Evolutionary conservation across 2,797 vertebrate genomes (phyloP).

Genomic region (Tamandua tetradactyla): DNA sequence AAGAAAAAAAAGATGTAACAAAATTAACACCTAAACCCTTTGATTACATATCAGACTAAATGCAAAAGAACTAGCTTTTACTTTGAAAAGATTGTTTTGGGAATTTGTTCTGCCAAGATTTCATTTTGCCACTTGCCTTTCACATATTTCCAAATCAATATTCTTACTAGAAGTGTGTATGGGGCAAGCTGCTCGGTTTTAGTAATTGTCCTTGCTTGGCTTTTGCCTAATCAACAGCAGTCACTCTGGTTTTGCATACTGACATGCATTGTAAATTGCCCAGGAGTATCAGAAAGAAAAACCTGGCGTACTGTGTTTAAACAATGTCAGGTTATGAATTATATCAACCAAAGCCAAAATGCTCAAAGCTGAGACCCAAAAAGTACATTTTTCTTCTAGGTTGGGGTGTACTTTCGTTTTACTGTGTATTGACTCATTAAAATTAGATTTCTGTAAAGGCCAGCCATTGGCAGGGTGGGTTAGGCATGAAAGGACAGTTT

Average conservation of each 20-base stretch:
- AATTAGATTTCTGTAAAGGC: not conserved
- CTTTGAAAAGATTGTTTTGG: constrained; percentile 27
- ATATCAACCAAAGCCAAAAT: not conserved
- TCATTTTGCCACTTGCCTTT: not conserved
- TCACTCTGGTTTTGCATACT: not conserved
- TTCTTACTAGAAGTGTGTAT: not conserved
- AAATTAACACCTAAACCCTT: constrained; percentile 56
- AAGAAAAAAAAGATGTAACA: constrained; percentile 44
- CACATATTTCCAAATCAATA: not conserved
- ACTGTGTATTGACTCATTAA: not conserved
- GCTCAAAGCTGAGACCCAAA: not conserved
- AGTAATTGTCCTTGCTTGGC: constrained; percentile 30
- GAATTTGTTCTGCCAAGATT: constrained; percentile 8
- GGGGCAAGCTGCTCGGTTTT: not conserved
- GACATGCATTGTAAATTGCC: not conserved
- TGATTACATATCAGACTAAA: constrained; percentile 62
- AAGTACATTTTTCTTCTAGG: not conserved
- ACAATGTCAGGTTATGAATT: constrained; percentile 33
- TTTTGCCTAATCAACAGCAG: not conserved
- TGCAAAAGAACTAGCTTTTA: constrained; percentile 37
- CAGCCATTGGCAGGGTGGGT: not conserved
- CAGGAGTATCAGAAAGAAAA: not conserved
- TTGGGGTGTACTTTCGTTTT: not conserved
- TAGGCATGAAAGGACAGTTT: not conserved
- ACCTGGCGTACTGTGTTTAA: not conserved